Conservation (phyloP, 2,888 invertebrate species). For the Willowsia nigromaculata region DNA sequence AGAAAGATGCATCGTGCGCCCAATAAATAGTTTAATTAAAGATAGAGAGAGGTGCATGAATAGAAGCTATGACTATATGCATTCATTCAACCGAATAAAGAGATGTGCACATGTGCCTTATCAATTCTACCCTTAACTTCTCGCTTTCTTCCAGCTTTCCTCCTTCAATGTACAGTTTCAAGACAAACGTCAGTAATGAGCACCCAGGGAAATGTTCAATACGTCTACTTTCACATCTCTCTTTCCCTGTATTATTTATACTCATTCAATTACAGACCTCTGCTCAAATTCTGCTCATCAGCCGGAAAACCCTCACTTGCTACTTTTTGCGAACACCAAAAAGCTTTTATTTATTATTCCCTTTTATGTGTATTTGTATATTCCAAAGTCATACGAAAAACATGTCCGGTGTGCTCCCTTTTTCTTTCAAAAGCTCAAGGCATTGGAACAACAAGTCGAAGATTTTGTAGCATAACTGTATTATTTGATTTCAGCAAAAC, state of each 20-base stretch:
- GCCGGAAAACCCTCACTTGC: neutral
- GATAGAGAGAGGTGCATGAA: neutral
- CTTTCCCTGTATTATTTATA: neutral
- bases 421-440: neutral
- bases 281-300: neutral
- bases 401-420: neutral
- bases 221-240: neutral
- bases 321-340: neutral
- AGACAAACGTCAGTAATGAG: conserved; percentile 15
- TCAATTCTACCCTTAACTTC: neutral
- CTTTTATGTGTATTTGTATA: neutral
- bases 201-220: neutral
- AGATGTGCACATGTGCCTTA: neutral
- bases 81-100: neutral
- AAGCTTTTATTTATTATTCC: neutral
- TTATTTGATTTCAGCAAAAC: neutral
- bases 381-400: neutral
- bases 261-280: neutral
- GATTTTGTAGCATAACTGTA: neutral
- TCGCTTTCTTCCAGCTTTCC: neutral
- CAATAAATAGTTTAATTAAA: conserved; percentile 20
- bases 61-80: neutral
- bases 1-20: neutral
- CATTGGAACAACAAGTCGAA: neutral
- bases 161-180: neutral